These are phyloP conservation scores for Propithecus perrieri DNA, from an alignment of 2,797 vertebrate genomes.

Conservation along the genomic window DNA sequence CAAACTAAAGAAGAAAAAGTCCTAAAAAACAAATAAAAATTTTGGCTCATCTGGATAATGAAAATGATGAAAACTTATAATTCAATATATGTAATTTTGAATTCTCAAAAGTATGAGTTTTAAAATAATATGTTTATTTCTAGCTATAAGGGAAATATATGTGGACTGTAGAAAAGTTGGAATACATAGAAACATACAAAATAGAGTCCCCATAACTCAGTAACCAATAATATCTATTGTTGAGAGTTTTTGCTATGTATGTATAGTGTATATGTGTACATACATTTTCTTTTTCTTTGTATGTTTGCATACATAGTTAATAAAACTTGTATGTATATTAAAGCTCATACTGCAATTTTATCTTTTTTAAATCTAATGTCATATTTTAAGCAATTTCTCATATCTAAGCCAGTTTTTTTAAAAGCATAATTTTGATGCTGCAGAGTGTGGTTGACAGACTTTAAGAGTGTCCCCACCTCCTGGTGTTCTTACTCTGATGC, in stretches of 20 bases:
- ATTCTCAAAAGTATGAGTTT: slow-evolving; percentile 21
- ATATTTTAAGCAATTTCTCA: background rate
- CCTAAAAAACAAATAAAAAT: background rate
- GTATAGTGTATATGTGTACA: too few relatives aligned
- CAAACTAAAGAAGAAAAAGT: background rate
- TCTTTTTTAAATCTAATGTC: background rate
- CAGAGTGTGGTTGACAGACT: background rate
- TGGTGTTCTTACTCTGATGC: background rate
- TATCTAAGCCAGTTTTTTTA: background rate
- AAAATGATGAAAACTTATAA: background rate
- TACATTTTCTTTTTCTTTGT: background rate
- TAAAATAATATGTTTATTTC: background rate
- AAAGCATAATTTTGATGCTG: background rate
- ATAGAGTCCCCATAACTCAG: background rate
- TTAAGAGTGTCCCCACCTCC: background rate
- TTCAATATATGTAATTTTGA: background rate
- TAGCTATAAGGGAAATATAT: background rate
- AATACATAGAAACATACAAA: background rate
- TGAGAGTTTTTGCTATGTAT: background rate
- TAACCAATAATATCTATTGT: background rate
- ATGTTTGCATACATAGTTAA: background rate
- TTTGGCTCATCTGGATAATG: background rate
- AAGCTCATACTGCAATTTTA: background rate
- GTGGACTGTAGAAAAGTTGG: background rate
- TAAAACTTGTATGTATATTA: background rate